Percentiles rank a stretch among this genome's conserved stretches.
These are phyloP conservation scores for Helogale parvula DNA, from an alignment of 2,113 vertebrate species.

Conservation along the genomic window DNA sequence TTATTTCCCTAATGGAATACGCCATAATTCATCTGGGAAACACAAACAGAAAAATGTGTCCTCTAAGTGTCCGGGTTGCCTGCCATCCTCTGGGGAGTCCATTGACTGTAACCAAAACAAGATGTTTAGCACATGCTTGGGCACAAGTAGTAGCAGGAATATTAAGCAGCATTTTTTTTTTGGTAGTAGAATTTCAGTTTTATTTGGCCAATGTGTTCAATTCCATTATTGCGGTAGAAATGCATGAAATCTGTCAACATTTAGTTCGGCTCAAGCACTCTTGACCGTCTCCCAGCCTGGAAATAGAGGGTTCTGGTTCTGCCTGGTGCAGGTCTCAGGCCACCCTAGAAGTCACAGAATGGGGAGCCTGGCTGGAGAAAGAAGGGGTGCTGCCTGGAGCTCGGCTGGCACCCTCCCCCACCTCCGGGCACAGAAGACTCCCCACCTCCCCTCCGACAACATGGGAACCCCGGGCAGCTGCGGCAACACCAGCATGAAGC, in stretches of 20 bases:
- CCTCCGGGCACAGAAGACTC: background rate
- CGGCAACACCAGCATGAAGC: background rate
- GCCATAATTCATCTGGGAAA: background rate
- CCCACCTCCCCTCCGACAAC: background rate
- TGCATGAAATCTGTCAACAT: slow-evolving; percentile 81
- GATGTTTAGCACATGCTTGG: background rate
- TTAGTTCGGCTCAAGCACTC: slow-evolving; percentile 49
- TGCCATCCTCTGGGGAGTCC: background rate
- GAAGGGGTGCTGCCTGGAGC: slow-evolving; percentile 24
- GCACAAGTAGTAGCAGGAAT: background rate
- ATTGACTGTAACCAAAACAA: background rate
- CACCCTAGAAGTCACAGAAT: slow-evolving; percentile 10
- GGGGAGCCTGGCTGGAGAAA: background rate
- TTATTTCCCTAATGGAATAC: background rate
- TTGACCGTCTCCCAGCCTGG: slow-evolving; percentile 53
- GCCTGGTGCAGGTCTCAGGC: slow-evolving; percentile 49
- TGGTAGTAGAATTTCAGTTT: slow-evolving; percentile 90
- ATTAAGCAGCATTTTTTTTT: background rate
- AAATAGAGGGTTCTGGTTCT: slow-evolving; percentile 62
- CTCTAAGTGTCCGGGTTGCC: background rate
- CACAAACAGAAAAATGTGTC: background rate
- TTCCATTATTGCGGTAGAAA: slow-evolving; percentile 90
- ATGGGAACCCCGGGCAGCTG: slow-evolving; percentile 18
- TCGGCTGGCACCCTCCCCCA: background rate
- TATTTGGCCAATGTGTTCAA: slow-evolving; percentile 96